Conservation (phyloP, 2,888 invertebrate genomes). For the Caenorhabditis sp. region DNA sequence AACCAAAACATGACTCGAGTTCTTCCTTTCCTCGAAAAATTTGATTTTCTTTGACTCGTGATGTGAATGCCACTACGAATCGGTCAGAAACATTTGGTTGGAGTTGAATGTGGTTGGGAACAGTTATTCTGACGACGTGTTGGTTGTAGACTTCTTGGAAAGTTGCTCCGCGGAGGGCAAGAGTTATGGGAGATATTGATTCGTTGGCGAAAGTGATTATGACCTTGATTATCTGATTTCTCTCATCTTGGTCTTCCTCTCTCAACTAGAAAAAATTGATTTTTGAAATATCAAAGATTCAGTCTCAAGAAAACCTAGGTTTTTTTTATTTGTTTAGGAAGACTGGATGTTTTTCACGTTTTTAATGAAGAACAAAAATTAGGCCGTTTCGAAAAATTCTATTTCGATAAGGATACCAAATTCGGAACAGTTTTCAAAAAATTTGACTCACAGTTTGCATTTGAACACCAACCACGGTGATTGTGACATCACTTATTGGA, state of each 20-base stretch:
- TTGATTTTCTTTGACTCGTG: neutral
- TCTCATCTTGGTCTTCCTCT: neutral
- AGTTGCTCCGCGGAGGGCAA: neutral
- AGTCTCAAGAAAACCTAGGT: too few species aligned
- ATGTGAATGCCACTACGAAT: neutral
- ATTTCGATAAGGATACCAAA: too few species aligned
- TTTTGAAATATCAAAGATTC: too few species aligned
- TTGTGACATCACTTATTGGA: neutral
- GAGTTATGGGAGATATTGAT: neutral
- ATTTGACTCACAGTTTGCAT: neutral
- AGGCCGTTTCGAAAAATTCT: too few species aligned
- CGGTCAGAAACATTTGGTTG: neutral
- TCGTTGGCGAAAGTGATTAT: neutral
- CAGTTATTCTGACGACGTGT: neutral
- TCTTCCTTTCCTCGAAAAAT: neutral
- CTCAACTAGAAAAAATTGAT: neutral
- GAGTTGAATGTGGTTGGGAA: neutral
- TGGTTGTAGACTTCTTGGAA: neutral
- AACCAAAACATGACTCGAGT: slow-evolving; percentile 1
- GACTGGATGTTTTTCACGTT: too few species aligned
- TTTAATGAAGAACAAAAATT: too few species aligned
- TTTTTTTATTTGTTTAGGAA: too few species aligned
- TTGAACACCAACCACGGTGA: neutral
- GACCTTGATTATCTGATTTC: neutral
- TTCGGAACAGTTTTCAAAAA: too few species aligned